A percentile compares a stretch with the other conserved stretches of the same genome.
phyloP scores from a whole-genome alignment of 1,140 invertebrate genomes.

The Acromyrmex heyeri region DNA sequence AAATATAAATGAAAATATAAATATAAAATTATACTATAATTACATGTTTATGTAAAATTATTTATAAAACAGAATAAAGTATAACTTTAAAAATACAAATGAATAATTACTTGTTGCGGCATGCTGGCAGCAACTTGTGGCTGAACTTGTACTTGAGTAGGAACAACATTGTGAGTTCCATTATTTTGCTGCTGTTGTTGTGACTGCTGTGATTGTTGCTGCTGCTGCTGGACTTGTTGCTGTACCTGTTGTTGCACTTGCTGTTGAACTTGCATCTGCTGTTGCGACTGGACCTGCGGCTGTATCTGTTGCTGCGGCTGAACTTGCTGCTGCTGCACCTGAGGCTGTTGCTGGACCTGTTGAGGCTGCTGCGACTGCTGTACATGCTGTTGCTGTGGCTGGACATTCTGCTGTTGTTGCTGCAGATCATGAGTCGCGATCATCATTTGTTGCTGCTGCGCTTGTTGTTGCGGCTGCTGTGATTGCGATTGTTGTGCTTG shows the following conservation, averaged over 20 bases:
- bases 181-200: constrained; percentile 81
- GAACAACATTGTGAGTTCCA: constrained; percentile 83
- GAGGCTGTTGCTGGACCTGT: constrained; percentile 75
- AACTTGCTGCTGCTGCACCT: constrained; percentile 82
- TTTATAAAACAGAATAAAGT: background rate
- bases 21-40: background rate
- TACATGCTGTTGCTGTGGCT: constrained; percentile 85
- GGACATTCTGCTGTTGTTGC: constrained; percentile 87
- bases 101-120: constrained; percentile 85
- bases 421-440: constrained; percentile 81
- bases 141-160: constrained; percentile 86
- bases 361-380: constrained; percentile 78
- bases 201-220: constrained; percentile 76
- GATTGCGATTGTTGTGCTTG: constrained; percentile 73
- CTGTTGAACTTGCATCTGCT: constrained; percentile 82
- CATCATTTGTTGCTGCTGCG: constrained; percentile 84
- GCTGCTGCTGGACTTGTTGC: constrained; percentile 81
- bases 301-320: constrained; percentile 84
- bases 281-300: constrained; percentile 86
- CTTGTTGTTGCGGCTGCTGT: constrained; percentile 70
- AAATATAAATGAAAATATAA: background rate
- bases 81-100: background rate
- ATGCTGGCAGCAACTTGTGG: constrained; percentile 87
- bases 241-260: constrained; percentile 86
- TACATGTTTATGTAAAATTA: constrained; percentile 33